Base-by-base conservation (phyloP, 2,888 invertebrate genomes). In the Sisyra nigra region DNA sequence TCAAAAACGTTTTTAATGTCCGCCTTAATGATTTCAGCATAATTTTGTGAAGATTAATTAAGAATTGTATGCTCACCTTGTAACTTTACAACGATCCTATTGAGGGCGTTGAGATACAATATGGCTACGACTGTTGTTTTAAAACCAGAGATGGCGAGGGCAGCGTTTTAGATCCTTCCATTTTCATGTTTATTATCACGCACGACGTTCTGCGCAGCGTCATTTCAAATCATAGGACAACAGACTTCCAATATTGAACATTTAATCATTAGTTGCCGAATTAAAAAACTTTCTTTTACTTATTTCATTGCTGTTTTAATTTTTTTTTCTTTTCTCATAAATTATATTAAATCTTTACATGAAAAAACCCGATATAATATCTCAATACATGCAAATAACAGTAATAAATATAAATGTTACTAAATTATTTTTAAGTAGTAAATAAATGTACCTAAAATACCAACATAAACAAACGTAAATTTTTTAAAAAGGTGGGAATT, bases 21-120 rank as follows among this genome's bases (percentile, higher is more conserved):
- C 4, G 11, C 17, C 11, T 34, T 19, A 19, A 33, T 7, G 3
- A 9, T 19, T 10, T 38, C 17, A 38, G 38, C n/a, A 19, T 11
- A 17, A 38, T 19, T 8, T 4, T 10, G 10, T 18, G 15, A 31
- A 32, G 13, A n/a, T 18, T 24, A 44, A 40, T 40, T 40, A 38
- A 50, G 45, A 45, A 38, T 48, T 45, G 41, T 49, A 48, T 46
- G 42, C 50, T 54, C 58, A 55, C 52, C 54, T 51, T 54, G 50
- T 66, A 68, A 67, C 65, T 66, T 64, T 59, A 53, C 61, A 58
- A 64, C 59, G 61, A 65, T 62, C 67, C 67, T 65, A 65, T 8
- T 66, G 71, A 71, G 69, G 71, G 71, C 71, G 71, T 71, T 68
- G 62, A 8, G 19, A 59, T 62, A 63, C 57, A 55, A 56, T 54